Evolutionary conservation across 2,888 invertebrate genomes (phyloP).

Genomic region (Volucella bombylans): DNA sequence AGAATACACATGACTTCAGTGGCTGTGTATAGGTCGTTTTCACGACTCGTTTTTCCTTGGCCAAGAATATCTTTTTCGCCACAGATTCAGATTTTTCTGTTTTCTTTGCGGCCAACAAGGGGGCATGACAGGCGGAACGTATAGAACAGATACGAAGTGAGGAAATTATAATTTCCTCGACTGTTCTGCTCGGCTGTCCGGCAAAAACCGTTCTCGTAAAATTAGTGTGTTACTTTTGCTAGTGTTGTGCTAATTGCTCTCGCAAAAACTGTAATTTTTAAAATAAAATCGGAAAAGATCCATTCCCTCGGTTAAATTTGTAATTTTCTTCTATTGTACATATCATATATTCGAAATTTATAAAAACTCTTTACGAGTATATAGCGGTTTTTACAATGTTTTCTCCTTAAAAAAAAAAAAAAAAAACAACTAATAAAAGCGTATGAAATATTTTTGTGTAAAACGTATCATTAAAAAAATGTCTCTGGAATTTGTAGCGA

Average conservation of each 20-base stretch:
- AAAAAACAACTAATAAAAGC: not conserved
- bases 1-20: not conserved
- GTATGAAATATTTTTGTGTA: not conserved
- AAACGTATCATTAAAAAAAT: slow-evolving; percentile 50
- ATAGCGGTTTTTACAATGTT: not conserved
- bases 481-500: slow-evolving; percentile 42
- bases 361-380: not conserved
- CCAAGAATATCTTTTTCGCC: slow-evolving; percentile 68
- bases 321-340: not conserved
- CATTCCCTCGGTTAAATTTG: slow-evolving; percentile 13
- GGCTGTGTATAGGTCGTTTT: slow-evolving; percentile 30
- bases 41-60: slow-evolving; percentile 64
- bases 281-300: slow-evolving; percentile 10
- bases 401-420: not conserved
- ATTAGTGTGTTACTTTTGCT: slow-evolving; percentile 69
- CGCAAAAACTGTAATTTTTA: slow-evolving; percentile 49
- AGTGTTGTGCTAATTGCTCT: slow-evolving; percentile 72
- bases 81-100: slow-evolving; percentile 10
- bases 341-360: not conserved
- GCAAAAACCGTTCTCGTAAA: slow-evolving; percentile 47
- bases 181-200: slow-evolving; percentile 23
- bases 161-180: slow-evolving; percentile 47
- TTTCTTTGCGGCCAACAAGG: not conserved
- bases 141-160: slow-evolving; percentile 27
- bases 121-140: slow-evolving; percentile 9